These are phyloP conservation scores for Vesta saturnalis DNA, from an alignment of 2,888 invertebrate species.

Conservation along the genomic window DNA sequence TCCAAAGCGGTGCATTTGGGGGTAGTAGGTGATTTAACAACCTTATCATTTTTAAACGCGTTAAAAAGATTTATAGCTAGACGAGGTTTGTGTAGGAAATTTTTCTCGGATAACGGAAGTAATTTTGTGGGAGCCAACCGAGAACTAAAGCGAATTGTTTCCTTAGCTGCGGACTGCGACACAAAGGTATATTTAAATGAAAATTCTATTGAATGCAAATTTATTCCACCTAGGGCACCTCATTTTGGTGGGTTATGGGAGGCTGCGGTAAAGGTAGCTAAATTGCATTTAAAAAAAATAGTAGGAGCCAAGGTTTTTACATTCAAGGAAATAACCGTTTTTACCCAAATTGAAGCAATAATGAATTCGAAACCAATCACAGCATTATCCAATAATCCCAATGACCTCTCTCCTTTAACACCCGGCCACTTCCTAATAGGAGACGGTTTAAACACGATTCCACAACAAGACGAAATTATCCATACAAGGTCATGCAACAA, in stretches of 20 bases:
- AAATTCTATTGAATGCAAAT: constrained; percentile 26
- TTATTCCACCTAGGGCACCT: constrained; percentile 34
- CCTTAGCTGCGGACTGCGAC: not conserved
- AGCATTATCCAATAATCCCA: constrained; percentile 36
- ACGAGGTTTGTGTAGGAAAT: constrained; percentile 19
- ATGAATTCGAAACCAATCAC: constrained; percentile 39
- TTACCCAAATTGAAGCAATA: constrained; percentile 36
- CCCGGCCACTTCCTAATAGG: constrained; percentile 40
- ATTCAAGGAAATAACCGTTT: constrained; percentile 34
- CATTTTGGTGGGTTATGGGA: constrained; percentile 34
- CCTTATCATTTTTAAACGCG: constrained; percentile 43
- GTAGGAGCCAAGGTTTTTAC: constrained; percentile 25
- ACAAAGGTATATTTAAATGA: not conserved
- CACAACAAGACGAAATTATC: constrained; percentile 25
- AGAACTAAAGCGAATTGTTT: constrained; percentile 15
- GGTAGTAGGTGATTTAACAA: constrained; percentile 43
- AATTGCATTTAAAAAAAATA: constrained; percentile 31
- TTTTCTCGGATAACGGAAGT: constrained; percentile 31
- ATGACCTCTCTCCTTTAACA: constrained; percentile 33
- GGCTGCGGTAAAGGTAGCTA: constrained; percentile 30
- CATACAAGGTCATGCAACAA: constrained; percentile 28
- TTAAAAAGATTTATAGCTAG: constrained; percentile 35
- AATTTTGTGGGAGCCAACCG: constrained; percentile 37
- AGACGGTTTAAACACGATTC: constrained; percentile 16
- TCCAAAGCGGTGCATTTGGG: constrained; percentile 48